Percentiles rank a stretch among this genome's conserved stretches.
These are phyloP conservation scores for Zenarchopterus dispar DNA, from an alignment of 2,797 vertebrate species.

Conservation along the genomic window DNA sequence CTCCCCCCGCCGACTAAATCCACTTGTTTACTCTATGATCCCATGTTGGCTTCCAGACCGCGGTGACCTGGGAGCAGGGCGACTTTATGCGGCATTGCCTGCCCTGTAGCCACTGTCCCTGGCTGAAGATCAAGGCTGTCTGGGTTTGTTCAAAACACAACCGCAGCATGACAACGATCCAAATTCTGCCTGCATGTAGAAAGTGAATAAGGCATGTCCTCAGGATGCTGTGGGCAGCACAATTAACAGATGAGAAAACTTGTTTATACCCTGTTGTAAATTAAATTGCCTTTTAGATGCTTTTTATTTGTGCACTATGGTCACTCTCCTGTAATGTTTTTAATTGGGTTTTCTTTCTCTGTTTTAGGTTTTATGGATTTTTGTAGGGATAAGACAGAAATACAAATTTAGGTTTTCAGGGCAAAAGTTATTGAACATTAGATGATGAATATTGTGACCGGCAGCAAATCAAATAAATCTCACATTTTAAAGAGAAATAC, in stretches of 20 bases:
- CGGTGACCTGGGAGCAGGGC: constrained; percentile 67
- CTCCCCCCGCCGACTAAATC: constrained; percentile 44
- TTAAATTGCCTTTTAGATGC: constrained; percentile 22
- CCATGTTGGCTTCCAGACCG: constrained; percentile 63
- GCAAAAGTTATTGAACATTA: constrained; percentile 35
- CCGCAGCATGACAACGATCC: constrained; percentile 2
- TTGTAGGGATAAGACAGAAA: too few relatives aligned
- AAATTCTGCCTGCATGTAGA: constrained; percentile 19
- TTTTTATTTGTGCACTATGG: constrained; percentile 15
- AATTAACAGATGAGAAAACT: constrained; percentile 14
- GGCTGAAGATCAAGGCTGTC: constrained; percentile 68
- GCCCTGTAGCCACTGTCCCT: constrained; percentile 52
- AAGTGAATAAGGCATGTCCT: constrained; percentile 20
- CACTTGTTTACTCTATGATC: constrained; percentile 67
- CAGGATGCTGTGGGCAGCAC: constrained; percentile 14
- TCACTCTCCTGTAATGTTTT: too few relatives aligned
- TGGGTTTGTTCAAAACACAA: constrained; percentile 45
- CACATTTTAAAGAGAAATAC: constrained; percentile 21
- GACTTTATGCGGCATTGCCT: constrained; percentile 56
- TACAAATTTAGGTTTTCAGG: neutral
- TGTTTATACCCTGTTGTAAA: constrained; percentile 3
- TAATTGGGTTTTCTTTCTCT: too few relatives aligned
- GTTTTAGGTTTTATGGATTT: too few relatives aligned
- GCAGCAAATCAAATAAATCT: constrained; percentile 41
- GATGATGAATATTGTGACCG: constrained; percentile 45